These are phyloP conservation scores for Saxicola maurus DNA, from an alignment of 2,797 vertebrate genomes.

Conservation along the genomic window DNA sequence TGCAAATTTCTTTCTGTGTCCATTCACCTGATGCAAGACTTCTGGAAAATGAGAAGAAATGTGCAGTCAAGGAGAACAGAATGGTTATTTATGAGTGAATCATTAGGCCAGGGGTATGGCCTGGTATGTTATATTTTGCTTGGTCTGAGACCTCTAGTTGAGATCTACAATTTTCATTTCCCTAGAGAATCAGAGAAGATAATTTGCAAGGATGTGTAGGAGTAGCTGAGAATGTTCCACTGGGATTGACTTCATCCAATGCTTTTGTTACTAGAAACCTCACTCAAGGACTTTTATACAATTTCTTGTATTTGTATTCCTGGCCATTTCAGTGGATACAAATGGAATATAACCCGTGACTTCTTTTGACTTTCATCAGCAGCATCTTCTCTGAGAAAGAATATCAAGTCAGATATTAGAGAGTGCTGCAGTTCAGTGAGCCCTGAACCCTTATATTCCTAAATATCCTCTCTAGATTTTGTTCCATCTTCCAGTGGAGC, in stretches of 20 bases:
- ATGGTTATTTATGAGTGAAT: background rate
- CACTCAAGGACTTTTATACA: background rate
- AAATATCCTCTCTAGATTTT: background rate
- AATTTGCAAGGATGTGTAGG: conserved; percentile 1
- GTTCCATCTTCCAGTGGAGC: background rate
- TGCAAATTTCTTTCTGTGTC: background rate
- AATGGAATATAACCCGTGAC: background rate
- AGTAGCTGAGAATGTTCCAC: background rate
- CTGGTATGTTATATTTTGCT: background rate
- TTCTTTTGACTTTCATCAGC: background rate
- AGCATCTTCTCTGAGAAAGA: background rate
- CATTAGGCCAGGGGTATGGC: background rate
- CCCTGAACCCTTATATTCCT: background rate
- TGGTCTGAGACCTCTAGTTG: background rate
- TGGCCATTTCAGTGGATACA: background rate
- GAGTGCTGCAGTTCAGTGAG: background rate
- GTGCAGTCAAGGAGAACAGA: background rate
- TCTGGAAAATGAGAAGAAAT: background rate
- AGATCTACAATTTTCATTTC: background rate
- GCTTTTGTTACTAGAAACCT: background rate
- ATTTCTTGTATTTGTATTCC: background rate
- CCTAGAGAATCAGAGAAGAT: background rate
- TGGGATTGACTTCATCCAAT: background rate
- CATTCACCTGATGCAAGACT: background rate
- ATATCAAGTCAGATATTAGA: background rate